These are phyloP conservation scores for Pseudolaguvia tuberculata DNA, from an alignment of 2,113 vertebrate species.

Conservation along the genomic window DNA sequence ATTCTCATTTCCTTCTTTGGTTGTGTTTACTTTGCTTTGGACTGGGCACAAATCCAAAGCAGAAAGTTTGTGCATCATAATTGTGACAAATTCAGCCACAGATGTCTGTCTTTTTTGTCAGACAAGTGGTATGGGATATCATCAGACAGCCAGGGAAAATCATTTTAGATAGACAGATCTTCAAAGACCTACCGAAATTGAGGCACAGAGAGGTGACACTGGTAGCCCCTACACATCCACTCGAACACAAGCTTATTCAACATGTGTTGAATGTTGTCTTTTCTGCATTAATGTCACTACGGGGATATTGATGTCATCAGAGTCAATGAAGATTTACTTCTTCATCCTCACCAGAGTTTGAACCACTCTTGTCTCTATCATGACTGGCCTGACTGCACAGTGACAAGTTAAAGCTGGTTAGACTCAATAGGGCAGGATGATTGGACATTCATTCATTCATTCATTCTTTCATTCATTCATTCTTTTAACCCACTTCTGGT, in stretches of 20 bases:
- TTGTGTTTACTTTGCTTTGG: slow-evolving; percentile 37
- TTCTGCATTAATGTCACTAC: slow-evolving; percentile 48
- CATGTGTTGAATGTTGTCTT: slow-evolving; percentile 41
- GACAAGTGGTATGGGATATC: slow-evolving; percentile 41
- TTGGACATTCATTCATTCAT: too few relatives aligned
- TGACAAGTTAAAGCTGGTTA: slow-evolving; percentile 46
- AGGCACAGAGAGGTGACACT: slow-evolving; percentile 30
- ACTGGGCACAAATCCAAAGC: slow-evolving; percentile 16
- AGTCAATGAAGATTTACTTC: slow-evolving; percentile 24
- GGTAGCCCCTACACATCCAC: slow-evolving; percentile 33
- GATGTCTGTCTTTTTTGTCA: neutral
- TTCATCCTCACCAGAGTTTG: slow-evolving; percentile 14
- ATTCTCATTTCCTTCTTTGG: slow-evolving; percentile 7
- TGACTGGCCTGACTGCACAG: slow-evolving; percentile 25
- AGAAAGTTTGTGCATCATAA: slow-evolving; percentile 21
- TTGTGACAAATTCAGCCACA: slow-evolving; percentile 9
- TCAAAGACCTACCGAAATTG: slow-evolving; percentile 58
- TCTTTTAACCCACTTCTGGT: too few relatives aligned
- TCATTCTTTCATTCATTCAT: too few relatives aligned
- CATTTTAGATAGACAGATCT: slow-evolving; percentile 65
- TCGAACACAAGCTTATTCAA: slow-evolving; percentile 40
- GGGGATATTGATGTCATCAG: slow-evolving; percentile 53
- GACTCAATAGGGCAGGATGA: slow-evolving; percentile 43
- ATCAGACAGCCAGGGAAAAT: slow-evolving; percentile 52
- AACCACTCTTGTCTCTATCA: slow-evolving; percentile 47